Evolutionary conservation across 2,113 vertebrate species (phyloP).

Genomic region (Megaceryle torquata): DNA sequence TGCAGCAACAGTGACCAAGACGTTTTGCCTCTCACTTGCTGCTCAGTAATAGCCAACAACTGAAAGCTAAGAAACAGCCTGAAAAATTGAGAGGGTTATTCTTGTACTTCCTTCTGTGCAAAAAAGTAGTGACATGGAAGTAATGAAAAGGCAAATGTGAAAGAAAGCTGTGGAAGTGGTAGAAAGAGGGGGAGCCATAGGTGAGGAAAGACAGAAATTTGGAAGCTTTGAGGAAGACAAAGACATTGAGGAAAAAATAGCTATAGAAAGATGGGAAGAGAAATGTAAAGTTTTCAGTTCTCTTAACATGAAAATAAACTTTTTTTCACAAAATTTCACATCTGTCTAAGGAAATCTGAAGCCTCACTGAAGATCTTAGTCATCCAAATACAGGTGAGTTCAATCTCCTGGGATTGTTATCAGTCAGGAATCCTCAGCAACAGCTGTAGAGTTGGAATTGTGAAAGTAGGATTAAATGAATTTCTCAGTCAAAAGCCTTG

Average conservation of each 20-base stretch:
- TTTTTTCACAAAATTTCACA: not conserved
- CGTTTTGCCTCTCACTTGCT: not conserved
- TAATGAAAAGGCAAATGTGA: not conserved
- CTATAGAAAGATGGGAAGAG: not conserved
- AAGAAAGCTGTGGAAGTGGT: not conserved
- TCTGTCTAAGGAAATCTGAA: not conserved
- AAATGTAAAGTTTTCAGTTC: not conserved
- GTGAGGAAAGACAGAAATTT: not conserved
- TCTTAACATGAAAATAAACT: not conserved
- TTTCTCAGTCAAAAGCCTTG: not conserved
- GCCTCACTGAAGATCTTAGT: not conserved
- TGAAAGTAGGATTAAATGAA: not conserved
- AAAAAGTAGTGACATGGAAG: not conserved
- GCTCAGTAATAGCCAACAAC: not conserved
- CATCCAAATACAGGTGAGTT: rapidly evolving
- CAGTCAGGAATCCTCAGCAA: not conserved
- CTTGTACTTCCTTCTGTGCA: not conserved
- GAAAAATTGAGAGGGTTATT: not conserved
- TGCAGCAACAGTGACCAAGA: not conserved
- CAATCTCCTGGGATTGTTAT: not conserved
- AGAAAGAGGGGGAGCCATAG: not conserved
- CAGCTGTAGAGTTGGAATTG: not conserved
- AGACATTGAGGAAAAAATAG: not conserved
- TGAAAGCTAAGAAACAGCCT: not conserved
- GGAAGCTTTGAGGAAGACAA: not conserved